Conservation (phyloP, 2,888 invertebrate genomes). For the Amblyteles armatorius region DNA sequence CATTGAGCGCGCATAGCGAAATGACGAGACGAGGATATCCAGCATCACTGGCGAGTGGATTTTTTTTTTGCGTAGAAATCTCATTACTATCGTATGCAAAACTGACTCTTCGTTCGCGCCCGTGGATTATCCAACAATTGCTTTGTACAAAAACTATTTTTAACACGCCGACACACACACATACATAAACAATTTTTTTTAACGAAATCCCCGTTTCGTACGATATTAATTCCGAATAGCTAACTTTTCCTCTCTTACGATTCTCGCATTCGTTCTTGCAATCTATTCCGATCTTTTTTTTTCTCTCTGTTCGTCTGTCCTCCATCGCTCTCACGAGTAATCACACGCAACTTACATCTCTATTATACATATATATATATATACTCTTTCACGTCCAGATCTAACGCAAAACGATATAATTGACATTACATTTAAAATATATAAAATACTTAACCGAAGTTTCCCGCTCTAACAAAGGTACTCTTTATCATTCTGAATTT, state of each 20-base stretch:
- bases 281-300: constrained; percentile 24
- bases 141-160: constrained; percentile 3
- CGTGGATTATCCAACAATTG: not conserved
- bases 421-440: constrained; percentile 17
- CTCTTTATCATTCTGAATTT: constrained; percentile 65
- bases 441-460: constrained; percentile 55
- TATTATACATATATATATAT: not conserved
- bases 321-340: constrained; percentile 68
- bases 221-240: constrained; percentile 1
- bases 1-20: constrained; percentile 10
- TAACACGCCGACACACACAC: not conserved
- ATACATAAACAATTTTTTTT: not conserved
- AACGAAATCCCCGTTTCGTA: constrained; percentile 17
- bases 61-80: constrained; percentile 21
- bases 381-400: constrained; percentile 35
- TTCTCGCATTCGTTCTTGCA: constrained; percentile 20
- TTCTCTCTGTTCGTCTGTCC: constrained; percentile 41
- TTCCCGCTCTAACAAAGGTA: constrained; percentile 68
- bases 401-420: constrained; percentile 54
- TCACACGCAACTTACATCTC: constrained; percentile 68
- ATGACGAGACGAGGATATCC: not conserved
- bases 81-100: constrained; percentile 6
- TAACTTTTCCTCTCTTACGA: constrained; percentile 1
- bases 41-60: not conserved
- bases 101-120: not conserved